These are phyloP conservation scores for Lethocerus indicus DNA, from an alignment of 1,140 invertebrate species.

Conservation along the genomic window DNA sequence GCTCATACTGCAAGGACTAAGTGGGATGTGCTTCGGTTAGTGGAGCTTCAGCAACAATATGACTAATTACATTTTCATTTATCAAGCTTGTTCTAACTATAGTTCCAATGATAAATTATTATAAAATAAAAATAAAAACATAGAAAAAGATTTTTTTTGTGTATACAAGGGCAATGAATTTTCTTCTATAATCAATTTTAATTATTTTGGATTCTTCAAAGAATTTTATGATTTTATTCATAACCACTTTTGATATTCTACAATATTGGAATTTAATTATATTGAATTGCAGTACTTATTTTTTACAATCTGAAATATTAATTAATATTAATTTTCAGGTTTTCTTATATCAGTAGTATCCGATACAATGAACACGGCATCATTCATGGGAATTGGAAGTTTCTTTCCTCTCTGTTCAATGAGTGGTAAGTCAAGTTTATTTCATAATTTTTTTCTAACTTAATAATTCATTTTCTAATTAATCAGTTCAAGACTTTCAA, in stretches of 20 bases:
- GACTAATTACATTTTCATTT: neutral
- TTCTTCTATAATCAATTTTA: too few relatives aligned
- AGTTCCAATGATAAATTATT: neutral
- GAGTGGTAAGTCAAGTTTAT: conserved; percentile 24
- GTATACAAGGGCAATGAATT: too few relatives aligned
- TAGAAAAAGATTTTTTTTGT: too few relatives aligned
- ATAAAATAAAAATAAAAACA: too few relatives aligned
- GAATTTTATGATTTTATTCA: too few relatives aligned
- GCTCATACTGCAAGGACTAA: conserved; percentile 32
- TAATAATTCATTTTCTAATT: neutral
- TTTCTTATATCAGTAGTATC: conserved; percentile 32
- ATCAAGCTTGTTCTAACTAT: neutral
- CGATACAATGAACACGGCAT: conserved; percentile 33
- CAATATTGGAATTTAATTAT: too few relatives aligned
- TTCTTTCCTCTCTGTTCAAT: conserved; percentile 34
- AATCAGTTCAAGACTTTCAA: neutral
- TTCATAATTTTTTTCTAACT: neutral
- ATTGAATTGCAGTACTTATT: neutral
- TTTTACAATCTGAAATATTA: conserved; percentile 1
- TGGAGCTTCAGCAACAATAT: too few relatives aligned
- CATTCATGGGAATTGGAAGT: conserved; percentile 33
- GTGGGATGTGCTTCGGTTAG: conserved; percentile 37
- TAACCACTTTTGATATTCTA: too few relatives aligned
- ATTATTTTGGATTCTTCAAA: too few relatives aligned
- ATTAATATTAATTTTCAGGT: conserved; percentile 20